These are phyloP conservation scores for Drosophila repleta DNA, from an alignment of 1,140 invertebrate genomes.

Conservation along the genomic window DNA sequence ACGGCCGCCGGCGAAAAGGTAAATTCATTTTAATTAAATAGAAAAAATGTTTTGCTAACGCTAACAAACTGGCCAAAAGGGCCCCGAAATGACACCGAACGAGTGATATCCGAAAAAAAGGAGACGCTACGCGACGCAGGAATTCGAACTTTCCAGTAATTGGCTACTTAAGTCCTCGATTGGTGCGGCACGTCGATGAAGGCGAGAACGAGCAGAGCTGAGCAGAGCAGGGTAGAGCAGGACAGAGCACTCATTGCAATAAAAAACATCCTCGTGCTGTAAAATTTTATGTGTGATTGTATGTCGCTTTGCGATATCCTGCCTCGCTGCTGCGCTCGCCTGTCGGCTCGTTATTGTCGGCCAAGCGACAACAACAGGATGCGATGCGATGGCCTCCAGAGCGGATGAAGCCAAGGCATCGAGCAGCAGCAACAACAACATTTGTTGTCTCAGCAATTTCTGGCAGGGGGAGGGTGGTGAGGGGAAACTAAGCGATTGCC, in stretches of 20 bases:
- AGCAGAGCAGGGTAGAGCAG: no score
- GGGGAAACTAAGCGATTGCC: conserved; percentile 72
- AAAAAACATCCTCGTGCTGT: conserved; percentile 81
- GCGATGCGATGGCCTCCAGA: not conserved
- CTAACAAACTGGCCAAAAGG: conserved; percentile 58
- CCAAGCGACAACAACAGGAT: conserved; percentile 27
- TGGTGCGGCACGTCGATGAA: conserved; percentile 29
- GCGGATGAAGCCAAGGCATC: not conserved
- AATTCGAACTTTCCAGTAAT: conserved; percentile 79
- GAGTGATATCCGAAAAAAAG: conserved; percentile 62
- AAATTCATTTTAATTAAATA: conserved; percentile 81
- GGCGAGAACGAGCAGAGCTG: conserved; percentile 19
- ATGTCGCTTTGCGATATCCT: conserved; percentile 81
- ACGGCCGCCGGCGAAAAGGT: conserved; percentile 50
- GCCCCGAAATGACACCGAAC: conserved; percentile 38
- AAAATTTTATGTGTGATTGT: conserved; percentile 83
- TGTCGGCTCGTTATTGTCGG: conserved; percentile 68
- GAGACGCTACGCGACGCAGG: not conserved
- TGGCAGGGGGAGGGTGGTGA: not conserved
- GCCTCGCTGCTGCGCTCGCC: conserved; percentile 32
- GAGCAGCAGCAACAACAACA: conserved; percentile 35
- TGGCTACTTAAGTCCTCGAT: conserved; percentile 80
- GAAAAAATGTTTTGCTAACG: conserved; percentile 75
- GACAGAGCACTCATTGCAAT: conserved; percentile 66
- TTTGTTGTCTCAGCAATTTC: conserved; percentile 80